These are phyloP conservation scores for Formica exsecta DNA, from an alignment of 1,140 invertebrate genomes.

Conservation along the genomic window DNA sequence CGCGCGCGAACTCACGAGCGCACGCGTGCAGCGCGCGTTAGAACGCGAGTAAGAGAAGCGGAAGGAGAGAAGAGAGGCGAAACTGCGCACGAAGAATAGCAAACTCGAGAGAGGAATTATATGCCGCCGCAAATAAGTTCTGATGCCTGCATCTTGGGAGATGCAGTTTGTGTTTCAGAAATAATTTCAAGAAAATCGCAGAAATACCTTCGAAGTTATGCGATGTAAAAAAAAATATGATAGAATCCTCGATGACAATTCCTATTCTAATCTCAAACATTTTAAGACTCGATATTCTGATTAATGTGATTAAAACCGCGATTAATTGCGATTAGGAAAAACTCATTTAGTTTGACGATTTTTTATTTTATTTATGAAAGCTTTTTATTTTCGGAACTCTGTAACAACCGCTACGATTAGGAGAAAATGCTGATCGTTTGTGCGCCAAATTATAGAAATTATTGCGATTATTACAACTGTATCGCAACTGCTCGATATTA, in stretches of 20 bases:
- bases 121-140: slow-evolving; percentile 45
- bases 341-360: slow-evolving; percentile 5
- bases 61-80: slow-evolving; percentile 18
- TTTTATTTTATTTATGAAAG: neutral
- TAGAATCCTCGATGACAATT: neutral
- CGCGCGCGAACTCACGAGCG: neutral
- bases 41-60: slow-evolving; percentile 36
- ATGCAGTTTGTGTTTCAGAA: slow-evolving; percentile 27
- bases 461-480: slow-evolving; percentile 16
- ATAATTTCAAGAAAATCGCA: slow-evolving; percentile 35
- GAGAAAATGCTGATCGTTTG: neutral
- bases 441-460: slow-evolving; percentile 1
- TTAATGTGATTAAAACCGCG: neutral
- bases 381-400: neutral
- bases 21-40: slow-evolving; percentile 37
- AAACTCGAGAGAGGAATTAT: slow-evolving; percentile 16
- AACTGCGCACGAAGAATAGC: slow-evolving; percentile 50
- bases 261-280: neutral
- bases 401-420: neutral
- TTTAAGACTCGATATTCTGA: no score
- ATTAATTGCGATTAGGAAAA: neutral
- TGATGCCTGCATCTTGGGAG: slow-evolving; percentile 36
- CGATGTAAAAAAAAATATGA: neutral
- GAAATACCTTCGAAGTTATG: neutral
- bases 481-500: slow-evolving; percentile 24